These are phyloP conservation scores for Branchinecta lynchi DNA, from an alignment of 1,140 invertebrate species.

Conservation along the genomic window DNA sequence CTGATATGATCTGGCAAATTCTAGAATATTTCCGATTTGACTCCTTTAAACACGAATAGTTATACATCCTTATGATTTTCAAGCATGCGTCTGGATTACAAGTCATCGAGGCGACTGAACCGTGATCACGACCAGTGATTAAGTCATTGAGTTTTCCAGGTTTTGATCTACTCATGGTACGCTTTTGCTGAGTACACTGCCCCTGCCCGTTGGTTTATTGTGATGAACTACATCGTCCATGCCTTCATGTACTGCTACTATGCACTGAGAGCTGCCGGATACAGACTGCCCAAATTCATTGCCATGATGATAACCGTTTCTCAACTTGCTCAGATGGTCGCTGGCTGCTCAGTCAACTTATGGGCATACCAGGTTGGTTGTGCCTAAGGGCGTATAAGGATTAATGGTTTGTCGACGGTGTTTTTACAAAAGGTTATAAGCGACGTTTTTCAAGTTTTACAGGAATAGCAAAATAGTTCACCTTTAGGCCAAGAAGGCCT, in stretches of 20 bases:
- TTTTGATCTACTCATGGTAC: constrained; percentile 37
- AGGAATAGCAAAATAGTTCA: too few species aligned
- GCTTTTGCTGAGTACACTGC: constrained; percentile 91
- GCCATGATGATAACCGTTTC: constrained; percentile 83
- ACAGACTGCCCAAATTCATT: constrained; percentile 63
- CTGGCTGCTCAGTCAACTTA: constrained; percentile 77
- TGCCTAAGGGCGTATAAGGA: background rate
- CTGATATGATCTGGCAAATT: too few species aligned
- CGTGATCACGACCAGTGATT: too few species aligned
- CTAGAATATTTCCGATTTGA: too few species aligned
- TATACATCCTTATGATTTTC: too few species aligned
- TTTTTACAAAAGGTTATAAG: too few species aligned
- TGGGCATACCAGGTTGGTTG: constrained; percentile 43
- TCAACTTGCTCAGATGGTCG: constrained; percentile 87
- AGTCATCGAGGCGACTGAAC: too few species aligned
- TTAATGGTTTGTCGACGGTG: too few species aligned
- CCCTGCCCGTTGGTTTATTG: constrained; percentile 93
- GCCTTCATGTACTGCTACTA: constrained; percentile 97
- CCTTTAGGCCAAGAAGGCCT: too few species aligned
- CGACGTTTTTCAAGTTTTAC: too few species aligned
- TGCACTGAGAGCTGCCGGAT: constrained; percentile 70
- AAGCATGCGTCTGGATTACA: too few species aligned
- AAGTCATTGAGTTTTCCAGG: background rate
- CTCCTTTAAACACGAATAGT: too few species aligned
- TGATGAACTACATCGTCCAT: constrained; percentile 98